These are phyloP conservation scores for Zoanthus sansibaricus DNA, from an alignment of 92 coral and sea anemone species.

Conservation along the genomic window DNA sequence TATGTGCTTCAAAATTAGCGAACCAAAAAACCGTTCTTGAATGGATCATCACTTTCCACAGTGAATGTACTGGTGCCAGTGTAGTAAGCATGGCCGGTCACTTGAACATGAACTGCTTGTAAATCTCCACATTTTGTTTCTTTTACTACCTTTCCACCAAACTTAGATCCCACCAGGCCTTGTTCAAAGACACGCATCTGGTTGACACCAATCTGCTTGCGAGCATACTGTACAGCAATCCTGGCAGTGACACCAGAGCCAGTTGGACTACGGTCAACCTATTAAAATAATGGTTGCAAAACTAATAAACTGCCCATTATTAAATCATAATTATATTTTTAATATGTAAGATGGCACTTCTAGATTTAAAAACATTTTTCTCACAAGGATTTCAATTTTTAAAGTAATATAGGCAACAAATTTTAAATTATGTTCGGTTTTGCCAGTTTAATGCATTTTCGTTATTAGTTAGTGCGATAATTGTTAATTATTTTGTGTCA, in stretches of 20 bases:
- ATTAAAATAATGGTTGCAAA: background rate
- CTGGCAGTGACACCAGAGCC: slow-evolving; percentile 99
- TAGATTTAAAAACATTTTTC: too few relatives aligned
- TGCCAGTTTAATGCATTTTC: too few relatives aligned
- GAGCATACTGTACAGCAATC: slow-evolving; percentile 94
- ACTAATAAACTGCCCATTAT: too few relatives aligned
- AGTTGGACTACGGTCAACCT: slow-evolving; percentile 96
- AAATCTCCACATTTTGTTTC: slow-evolving; percentile 91
- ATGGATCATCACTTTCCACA: slow-evolving; percentile 89
- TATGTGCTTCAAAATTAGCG: slow-evolving; percentile 35
- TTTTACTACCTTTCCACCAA: slow-evolving; percentile 88
- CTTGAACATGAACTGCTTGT: slow-evolving; percentile 96
- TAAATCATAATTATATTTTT: too few relatives aligned
- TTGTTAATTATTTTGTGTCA: too few relatives aligned
- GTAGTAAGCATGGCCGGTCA: slow-evolving; percentile 91
- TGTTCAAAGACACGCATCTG: slow-evolving; percentile 85
- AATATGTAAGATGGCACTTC: too few relatives aligned
- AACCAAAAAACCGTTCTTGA: slow-evolving; percentile 84
- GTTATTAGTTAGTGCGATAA: too few relatives aligned
- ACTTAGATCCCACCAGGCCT: slow-evolving; percentile 89
- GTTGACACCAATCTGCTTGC: slow-evolving; percentile 78
- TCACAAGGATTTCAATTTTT: too few relatives aligned
- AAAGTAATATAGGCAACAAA: too few relatives aligned
- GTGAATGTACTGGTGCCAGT: slow-evolving; percentile 88
- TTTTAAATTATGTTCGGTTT: too few relatives aligned